Conservation (phyloP, 2,888 invertebrate genomes). For the Spodoptera littoralis region DNA sequence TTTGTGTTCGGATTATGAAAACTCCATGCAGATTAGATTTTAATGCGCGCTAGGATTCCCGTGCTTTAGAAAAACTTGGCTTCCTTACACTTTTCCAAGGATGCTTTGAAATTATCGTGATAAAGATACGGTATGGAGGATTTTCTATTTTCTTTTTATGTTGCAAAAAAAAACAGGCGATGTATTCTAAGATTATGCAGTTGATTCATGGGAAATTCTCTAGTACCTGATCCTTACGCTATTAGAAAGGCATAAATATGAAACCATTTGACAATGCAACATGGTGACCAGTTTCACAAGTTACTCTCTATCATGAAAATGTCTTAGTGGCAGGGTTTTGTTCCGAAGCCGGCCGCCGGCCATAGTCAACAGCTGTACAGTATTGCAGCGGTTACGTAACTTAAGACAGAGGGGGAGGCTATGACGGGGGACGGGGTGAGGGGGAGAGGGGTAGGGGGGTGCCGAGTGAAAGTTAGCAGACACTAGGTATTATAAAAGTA, state of each 20-base stretch:
- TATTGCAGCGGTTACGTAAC: constrained; percentile 49
- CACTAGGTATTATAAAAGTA: constrained; percentile 48
- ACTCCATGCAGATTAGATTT: constrained; percentile 65
- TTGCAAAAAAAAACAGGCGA: neutral
- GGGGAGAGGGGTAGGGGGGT: constrained; percentile 20
- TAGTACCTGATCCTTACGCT: neutral
- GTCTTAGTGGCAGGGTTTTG: constrained; percentile 30
- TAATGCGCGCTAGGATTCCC: constrained; percentile 49
- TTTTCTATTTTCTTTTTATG: constrained; percentile 39
- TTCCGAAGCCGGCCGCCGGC: constrained; percentile 39
- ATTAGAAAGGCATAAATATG: constrained; percentile 1
- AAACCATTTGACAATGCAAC: neutral
- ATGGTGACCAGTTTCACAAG: neutral
- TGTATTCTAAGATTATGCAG: neutral
- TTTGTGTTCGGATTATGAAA: constrained; percentile 61
- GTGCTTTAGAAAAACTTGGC: constrained; percentile 32
- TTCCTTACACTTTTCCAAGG: constrained; percentile 42
- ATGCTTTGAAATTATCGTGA: constrained; percentile 21
- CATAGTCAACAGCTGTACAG: constrained; percentile 48
- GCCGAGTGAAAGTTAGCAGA: constrained; percentile 55
- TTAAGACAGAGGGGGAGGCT: constrained; percentile 23
- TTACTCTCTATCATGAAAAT: constrained; percentile 34
- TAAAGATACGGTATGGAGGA: constrained; percentile 7
- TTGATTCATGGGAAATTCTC: neutral
- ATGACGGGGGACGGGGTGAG: neutral